phyloP scores from a whole-genome alignment of 1,140 invertebrate genomes.

The Lanistes nyassanus region DNA sequence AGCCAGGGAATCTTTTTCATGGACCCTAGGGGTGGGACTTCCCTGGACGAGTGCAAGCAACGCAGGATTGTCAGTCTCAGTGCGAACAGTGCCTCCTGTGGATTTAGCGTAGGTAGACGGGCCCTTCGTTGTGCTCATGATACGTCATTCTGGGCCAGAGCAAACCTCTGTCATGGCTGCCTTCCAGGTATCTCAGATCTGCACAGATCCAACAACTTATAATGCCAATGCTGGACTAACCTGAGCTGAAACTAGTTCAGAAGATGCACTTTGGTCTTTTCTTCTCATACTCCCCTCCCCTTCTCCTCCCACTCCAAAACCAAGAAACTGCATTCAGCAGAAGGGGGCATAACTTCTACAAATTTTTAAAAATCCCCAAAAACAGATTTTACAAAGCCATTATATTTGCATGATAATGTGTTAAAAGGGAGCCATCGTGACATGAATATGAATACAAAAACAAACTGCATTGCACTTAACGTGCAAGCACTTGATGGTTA shows the following conservation, averaged over 20 bases:
- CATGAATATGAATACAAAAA: too few species aligned
- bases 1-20: not conserved
- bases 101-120: not conserved
- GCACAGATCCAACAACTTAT: not conserved
- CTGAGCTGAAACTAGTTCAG: not conserved
- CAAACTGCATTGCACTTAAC: too few species aligned
- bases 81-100: constrained; percentile 15
- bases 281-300: too few species aligned
- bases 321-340: too few species aligned
- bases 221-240: not conserved
- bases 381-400: too few species aligned
- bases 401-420: too few species aligned
- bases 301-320: too few species aligned
- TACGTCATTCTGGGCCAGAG: constrained; percentile 6
- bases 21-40: not conserved
- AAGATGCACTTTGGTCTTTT: too few species aligned
- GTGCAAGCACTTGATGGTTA: too few species aligned
- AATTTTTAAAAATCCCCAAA: not conserved
- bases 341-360: not conserved
- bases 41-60: not conserved
- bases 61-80: constrained; percentile 8
- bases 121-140: constrained; percentile 6
- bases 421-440: too few species aligned
- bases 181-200: not conserved
- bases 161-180: not conserved